These are phyloP conservation scores for Phenganax marumi DNA, from an alignment of 92 coral and sea anemone species.

Conservation along the genomic window DNA sequence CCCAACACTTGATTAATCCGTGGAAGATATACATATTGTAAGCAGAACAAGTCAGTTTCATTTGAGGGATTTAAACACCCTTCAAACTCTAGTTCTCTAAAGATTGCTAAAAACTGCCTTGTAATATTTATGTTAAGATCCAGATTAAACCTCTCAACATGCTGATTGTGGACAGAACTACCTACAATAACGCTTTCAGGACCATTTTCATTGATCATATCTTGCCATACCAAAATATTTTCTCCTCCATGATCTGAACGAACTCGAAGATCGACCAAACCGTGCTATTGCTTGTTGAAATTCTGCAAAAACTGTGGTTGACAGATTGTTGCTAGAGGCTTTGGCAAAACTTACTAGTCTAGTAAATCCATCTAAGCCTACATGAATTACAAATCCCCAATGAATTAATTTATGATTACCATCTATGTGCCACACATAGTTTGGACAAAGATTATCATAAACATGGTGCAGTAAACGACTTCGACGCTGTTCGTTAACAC, in stretches of 20 bases:
- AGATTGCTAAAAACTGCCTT: slow-evolving; percentile 29
- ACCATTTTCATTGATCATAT: slow-evolving; percentile 36
- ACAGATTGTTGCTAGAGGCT: slow-evolving; percentile 42
- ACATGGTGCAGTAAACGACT: slow-evolving; percentile 38
- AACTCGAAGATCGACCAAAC: slow-evolving; percentile 40
- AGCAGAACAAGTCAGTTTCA: slow-evolving; percentile 43
- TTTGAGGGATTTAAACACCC: slow-evolving; percentile 35
- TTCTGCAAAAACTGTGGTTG: slow-evolving; percentile 25
- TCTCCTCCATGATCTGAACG: slow-evolving; percentile 53
- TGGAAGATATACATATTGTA: slow-evolving; percentile 47
- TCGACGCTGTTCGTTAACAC: slow-evolving; percentile 41
- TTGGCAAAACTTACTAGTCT: slow-evolving; percentile 44
- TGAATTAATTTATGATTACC: slow-evolving; percentile 44
- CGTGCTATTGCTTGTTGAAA: slow-evolving; percentile 24
- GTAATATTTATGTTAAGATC: slow-evolving; percentile 40
- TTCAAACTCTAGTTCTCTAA: slow-evolving; percentile 44
- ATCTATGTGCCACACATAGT: slow-evolving; percentile 40
- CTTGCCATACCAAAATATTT: slow-evolving; percentile 39
- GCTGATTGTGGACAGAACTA: slow-evolving; percentile 42
- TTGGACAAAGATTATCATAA: slow-evolving; percentile 43
- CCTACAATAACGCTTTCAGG: slow-evolving; percentile 36
- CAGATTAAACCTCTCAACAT: slow-evolving; percentile 46
- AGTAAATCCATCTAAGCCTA: slow-evolving; percentile 45
- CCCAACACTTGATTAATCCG: slow-evolving; percentile 38
- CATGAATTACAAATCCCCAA: slow-evolving; percentile 50